These are phyloP conservation scores for Seira ritae DNA, from an alignment of 2,888 invertebrate species.

Conservation along the genomic window DNA sequence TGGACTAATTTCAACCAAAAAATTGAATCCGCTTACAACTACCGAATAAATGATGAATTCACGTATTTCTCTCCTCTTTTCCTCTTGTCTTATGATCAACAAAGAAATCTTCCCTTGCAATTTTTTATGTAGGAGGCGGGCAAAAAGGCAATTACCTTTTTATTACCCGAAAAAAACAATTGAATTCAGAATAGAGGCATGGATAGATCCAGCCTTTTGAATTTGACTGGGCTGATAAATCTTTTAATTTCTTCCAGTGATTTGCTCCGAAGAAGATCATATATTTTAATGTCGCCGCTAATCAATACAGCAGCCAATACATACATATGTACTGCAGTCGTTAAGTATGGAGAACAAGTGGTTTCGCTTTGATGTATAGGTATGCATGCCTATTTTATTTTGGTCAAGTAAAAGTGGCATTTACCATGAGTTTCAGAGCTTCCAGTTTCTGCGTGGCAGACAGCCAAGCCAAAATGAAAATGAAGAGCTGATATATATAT, in stretches of 20 bases:
- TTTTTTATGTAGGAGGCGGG: neutral
- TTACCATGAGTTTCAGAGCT: too few species aligned
- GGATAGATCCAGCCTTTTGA: neutral
- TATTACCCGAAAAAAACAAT: conserved; percentile 4
- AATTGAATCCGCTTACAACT: neutral
- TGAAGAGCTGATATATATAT: neutral
- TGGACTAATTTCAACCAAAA: conserved; percentile 32
- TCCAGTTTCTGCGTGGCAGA: too few species aligned
- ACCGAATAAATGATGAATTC: conserved; percentile 46
- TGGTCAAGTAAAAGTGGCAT: too few species aligned
- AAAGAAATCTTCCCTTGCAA: conserved; percentile 1
- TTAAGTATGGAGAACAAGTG: too few species aligned
- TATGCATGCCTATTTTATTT: too few species aligned
- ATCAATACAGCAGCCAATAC: neutral
- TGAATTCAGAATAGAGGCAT: neutral
- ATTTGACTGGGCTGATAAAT: neutral
- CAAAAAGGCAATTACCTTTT: conserved; percentile 11
- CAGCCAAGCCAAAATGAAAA: conserved; percentile 33
- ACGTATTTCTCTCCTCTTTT: conserved; percentile 39
- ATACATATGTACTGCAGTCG: neutral
- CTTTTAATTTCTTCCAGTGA: conserved; percentile 6
- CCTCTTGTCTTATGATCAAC: too few species aligned
- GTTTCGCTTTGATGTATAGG: too few species aligned
- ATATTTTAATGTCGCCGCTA: neutral
- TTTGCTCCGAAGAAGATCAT: neutral